Conservation (phyloP, 2,113 vertebrate genomes). For the Sceloporus tristichus region DNA sequence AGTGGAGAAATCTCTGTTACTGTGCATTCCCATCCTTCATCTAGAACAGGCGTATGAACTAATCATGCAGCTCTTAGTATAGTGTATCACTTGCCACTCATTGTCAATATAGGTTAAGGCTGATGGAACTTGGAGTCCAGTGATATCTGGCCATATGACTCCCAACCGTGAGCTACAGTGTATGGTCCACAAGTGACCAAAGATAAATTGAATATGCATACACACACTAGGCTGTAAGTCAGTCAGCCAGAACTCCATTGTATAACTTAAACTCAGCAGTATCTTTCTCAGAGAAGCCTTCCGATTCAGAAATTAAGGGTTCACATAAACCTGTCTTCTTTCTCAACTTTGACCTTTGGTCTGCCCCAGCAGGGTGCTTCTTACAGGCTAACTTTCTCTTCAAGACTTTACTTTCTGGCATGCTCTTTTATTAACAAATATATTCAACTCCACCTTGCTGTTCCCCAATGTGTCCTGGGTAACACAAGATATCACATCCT, state of each 20-base stretch:
- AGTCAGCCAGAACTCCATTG: neutral
- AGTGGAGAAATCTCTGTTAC: neutral
- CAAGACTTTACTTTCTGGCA: neutral
- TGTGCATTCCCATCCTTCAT: neutral
- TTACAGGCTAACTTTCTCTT: neutral
- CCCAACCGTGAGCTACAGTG: no score
- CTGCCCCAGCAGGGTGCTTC: neutral
- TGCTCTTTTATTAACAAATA: neutral
- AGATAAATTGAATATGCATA: neutral
- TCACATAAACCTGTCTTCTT: neutral
- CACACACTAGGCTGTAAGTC: neutral
- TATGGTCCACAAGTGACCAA: no score
- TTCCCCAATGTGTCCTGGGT: neutral
- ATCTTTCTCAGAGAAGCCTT: neutral
- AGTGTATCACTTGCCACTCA: neutral
- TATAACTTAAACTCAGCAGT: neutral
- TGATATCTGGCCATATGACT: no score
- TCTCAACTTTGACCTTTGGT: neutral
- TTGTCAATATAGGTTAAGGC: neutral
- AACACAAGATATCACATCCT: neutral
- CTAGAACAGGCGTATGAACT: neutral
- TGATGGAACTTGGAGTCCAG: no score
- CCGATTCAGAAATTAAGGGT: neutral
- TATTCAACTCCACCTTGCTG: neutral
- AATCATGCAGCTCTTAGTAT: neutral